Evolutionary conservation across 64 coral and sea anemone genomes (phyloP), one percentile per base, ranked within the genome.

Genomic region (Porites lutea): DNA sequence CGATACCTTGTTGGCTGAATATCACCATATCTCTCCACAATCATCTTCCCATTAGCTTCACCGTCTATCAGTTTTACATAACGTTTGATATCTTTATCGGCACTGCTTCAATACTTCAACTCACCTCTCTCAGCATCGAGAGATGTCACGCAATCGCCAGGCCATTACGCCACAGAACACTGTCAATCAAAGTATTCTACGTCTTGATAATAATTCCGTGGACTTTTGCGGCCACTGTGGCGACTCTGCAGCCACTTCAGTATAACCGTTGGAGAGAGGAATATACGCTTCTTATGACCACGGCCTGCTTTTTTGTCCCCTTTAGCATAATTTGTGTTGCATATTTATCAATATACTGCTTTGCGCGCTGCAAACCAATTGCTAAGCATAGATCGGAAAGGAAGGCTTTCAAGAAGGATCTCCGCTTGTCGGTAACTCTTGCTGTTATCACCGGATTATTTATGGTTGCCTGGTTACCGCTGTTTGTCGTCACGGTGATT

Each of bases 11-110:
- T 19, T 98, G 96, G 96, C 77, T 95, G 60, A 70, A 87, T 16
- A 92, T 92, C 43, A 74, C 47, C 73, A 93, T 86, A 23, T 88
- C 72, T 6, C 13, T 37, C 2, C 87, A 92, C 74, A 78, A 75
- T 8, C 62, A 67, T 48, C 55, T 53, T 13, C 37, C 62, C 45
- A 50, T 45, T 13, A 86, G 85, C 13, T 65, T 13, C 10, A 51
- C 72, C 13, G 55, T 89, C 10, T 87, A 78, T 82, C 37, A 63
- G 23, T 95, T 95, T 59, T 98, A 95, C 75, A 92, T 86, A 2
- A 87, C 93, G 12, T 95, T 98, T 87, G 96, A 98, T 45, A 98
- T 98, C 8, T 98, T 98, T 72, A 95, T 95, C 58, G 96, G 96
- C 23, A 92, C 65, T 19, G 96, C 96, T 5, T 95, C 93, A 11